phyloP scores from a whole-genome alignment of 1,140 invertebrate species.

The Pantala flavescens region DNA sequence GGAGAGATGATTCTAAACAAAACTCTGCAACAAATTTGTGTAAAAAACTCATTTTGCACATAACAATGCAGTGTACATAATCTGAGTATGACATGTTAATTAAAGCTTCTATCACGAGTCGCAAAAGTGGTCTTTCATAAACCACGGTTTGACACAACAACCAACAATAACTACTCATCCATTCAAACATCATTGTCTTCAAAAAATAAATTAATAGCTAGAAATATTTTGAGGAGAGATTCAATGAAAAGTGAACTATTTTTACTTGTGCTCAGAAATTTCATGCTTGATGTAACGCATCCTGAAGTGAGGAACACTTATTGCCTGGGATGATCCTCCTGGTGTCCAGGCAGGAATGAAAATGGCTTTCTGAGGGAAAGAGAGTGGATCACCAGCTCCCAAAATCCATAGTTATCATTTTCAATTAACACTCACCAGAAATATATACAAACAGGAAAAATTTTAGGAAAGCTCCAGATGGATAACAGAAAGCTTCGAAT shows the following conservation, averaged over 20 bases:
- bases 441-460: neutral
- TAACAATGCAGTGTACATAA: slow-evolving; percentile 4
- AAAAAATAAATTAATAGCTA: slow-evolving; percentile 11
- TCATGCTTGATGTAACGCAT: neutral
- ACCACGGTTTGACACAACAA: slow-evolving; percentile 8
- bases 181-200: slow-evolving; percentile 10
- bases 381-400: neutral
- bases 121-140: slow-evolving; percentile 1
- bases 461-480: slow-evolving; percentile 1
- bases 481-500: neutral
- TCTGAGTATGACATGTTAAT: slow-evolving; percentile 10
- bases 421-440: neutral
- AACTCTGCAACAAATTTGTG: neutral
- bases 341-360: neutral
- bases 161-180: slow-evolving; percentile 9
- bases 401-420: neutral
- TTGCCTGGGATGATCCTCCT: neutral
- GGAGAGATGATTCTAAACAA: neutral
- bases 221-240: slow-evolving; percentile 7
- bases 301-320: neutral
- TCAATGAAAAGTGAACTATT: slow-evolving; percentile 3
- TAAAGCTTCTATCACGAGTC: slow-evolving; percentile 9
- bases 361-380: neutral
- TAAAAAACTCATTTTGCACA: slow-evolving; percentile 10
- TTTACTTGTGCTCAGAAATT: slow-evolving; percentile 8